Base-by-base conservation (phyloP, 2,113 vertebrate species). In the Sialia sialis region DNA sequence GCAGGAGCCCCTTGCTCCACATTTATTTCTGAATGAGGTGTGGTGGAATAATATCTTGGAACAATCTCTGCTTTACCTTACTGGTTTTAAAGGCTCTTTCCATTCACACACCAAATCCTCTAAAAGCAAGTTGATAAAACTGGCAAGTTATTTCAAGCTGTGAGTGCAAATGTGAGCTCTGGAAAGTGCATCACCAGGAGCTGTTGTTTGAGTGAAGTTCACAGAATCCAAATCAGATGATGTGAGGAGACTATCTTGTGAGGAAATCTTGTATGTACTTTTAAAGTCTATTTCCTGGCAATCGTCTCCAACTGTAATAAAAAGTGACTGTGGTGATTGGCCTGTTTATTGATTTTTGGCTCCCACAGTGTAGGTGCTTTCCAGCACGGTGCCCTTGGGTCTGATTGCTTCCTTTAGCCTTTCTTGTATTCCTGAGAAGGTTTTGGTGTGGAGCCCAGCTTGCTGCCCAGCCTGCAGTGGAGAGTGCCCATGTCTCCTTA, bases 271-370 rank as follows among this genome's bases (percentile, higher is more conserved):
- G 29, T 34, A 16, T 1, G 0, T 54, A 41, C 41, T 75, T 81
- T 67, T 83, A 5, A 16, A 26, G 38, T 80, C 76, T 84, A 30
- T 86, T 96, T 96, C 92, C 94, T 94, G 74, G 39, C 11, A 58
- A 9, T 77, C 29, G 46, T 69, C 36, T 90, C 41, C 67, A 87
- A 1, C 62, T 52, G 27, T 67, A 76, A 73, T 46, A 13, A 84
- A 27, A 91, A 73, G 48, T 49, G 77, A 14, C 34, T 21, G 0
- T 29, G 44, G 62, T 36, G 58, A 23, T 41, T 41, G 76, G 44
- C 59, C 25, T 73, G 18, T 69, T 80, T 69, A 22, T 38, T 66
- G 19, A 3, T 30, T 44, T 38, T 20, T 4, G 3, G 22, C 58
- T 69, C 29, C n/a, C 36, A 41, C 59, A 79, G 36, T 15, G 32